Conservation (phyloP, 2,888 invertebrate species). For the Brassicogethes aeneus region DNA sequence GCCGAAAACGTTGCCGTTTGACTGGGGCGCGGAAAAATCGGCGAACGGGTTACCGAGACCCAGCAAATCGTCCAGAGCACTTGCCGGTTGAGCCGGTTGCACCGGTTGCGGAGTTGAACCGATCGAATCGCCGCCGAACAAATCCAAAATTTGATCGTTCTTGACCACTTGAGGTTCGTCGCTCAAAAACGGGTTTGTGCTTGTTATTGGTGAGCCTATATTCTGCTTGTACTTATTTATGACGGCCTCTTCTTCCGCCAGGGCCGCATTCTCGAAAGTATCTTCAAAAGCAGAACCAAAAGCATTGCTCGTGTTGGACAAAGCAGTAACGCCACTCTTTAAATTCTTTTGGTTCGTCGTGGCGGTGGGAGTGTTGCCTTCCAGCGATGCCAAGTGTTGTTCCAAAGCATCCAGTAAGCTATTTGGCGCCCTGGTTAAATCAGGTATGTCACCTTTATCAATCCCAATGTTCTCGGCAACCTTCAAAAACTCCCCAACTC, state of each 20-base stretch:
- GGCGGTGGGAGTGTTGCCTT: constrained; percentile 86
- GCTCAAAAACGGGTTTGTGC: constrained; percentile 81
- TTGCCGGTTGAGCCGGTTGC: constrained; percentile 32
- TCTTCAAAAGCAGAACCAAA: constrained; percentile 86
- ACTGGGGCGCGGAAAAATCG: constrained; percentile 47
- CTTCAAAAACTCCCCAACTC: constrained; percentile 97
- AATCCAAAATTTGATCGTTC: constrained; percentile 60
- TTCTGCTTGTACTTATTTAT: constrained; percentile 92
- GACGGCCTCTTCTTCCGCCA: constrained; percentile 94
- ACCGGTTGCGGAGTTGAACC: constrained; percentile 31
- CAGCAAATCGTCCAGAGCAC: constrained; percentile 83
- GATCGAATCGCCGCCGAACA: constrained; percentile 57
- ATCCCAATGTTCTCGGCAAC: constrained; percentile 87
- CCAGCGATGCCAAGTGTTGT: constrained; percentile 88
- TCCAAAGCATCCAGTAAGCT: constrained; percentile 96
- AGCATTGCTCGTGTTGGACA: constrained; percentile 81
- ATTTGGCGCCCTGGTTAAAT: constrained; percentile 96
- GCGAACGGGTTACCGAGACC: constrained; percentile 78
- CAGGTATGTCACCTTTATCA: constrained; percentile 98
- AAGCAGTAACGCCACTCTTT: constrained; percentile 79
- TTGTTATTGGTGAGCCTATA: constrained; percentile 65
- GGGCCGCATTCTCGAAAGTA: constrained; percentile 71
- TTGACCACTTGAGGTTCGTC: constrained; percentile 29
- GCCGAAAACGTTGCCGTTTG: constrained; percentile 29
- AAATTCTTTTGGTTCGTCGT: constrained; percentile 83